Evolutionary conservation across 2,113 vertebrate genomes (phyloP).

Genomic region (Crotalus viridis): DNA sequence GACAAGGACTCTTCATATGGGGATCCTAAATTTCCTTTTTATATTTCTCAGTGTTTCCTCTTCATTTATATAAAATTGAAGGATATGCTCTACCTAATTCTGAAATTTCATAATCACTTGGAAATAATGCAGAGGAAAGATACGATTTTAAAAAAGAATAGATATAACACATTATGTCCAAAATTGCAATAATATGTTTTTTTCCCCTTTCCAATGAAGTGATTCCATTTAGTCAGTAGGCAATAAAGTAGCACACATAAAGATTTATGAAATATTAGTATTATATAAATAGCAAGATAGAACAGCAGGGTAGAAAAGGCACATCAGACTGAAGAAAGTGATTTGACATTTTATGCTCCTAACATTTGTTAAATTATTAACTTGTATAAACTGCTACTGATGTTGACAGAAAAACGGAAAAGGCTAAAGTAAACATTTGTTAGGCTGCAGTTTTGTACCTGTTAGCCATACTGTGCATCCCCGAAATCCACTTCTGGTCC

Average conservation of each 20-base stretch:
- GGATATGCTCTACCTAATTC: neutral
- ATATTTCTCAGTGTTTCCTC: neutral
- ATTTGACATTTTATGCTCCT: neutral
- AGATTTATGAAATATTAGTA: neutral
- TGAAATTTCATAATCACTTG: neutral
- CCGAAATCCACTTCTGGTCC: slow-evolving; percentile 93
- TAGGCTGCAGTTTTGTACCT: slow-evolving; percentile 69
- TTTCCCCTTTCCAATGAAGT: neutral
- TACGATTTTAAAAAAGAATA: neutral
- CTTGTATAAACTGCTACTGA: neutral
- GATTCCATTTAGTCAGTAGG: neutral
- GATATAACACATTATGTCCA: neutral
- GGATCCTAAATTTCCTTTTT: neutral
- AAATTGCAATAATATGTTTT: neutral
- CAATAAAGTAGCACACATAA: neutral
- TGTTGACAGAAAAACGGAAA: neutral
- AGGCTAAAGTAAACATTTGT: neutral
- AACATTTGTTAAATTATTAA: neutral
- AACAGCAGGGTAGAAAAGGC: slow-evolving; percentile 1
- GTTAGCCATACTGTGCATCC: slow-evolving; percentile 97
- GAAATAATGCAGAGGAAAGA: too few relatives aligned
- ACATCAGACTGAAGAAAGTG: neutral
- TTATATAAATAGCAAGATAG: neutral
- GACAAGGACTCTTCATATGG: neutral
- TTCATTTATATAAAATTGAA: neutral